phyloP scores from a whole-genome alignment of 1,140 invertebrate species.

The Caerostris extrusa region DNA sequence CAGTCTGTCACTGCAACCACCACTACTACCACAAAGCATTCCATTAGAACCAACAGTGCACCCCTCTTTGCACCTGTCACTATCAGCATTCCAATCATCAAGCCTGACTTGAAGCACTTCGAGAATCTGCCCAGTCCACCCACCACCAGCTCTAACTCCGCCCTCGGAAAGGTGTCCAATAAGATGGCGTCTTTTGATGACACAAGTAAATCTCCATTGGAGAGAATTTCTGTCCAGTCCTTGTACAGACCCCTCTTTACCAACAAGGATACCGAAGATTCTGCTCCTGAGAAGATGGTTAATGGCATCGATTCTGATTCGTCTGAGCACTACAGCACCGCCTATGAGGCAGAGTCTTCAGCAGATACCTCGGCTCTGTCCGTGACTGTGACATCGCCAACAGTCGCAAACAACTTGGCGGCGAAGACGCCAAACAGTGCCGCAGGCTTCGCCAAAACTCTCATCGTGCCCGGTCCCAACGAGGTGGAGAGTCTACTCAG shows the following conservation, averaged over 20 bases:
- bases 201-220: neutral
- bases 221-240: constrained; percentile 60
- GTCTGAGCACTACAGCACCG: constrained; percentile 65
- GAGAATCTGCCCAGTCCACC: constrained; percentile 71
- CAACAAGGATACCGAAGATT: constrained; percentile 19
- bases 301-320: constrained; percentile 68
- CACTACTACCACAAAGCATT: constrained; percentile 6
- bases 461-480: constrained; percentile 65
- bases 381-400: constrained; percentile 18
- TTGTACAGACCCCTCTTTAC: constrained; percentile 65
- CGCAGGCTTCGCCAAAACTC: constrained; percentile 72
- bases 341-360: constrained; percentile 50
- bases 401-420: constrained; percentile 18
- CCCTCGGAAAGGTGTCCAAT: neutral
- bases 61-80: constrained; percentile 55
- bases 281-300: neutral
- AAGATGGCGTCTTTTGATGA: neutral
- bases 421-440: constrained; percentile 62
- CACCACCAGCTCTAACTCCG: constrained; percentile 51
- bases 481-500: constrained; percentile 58
- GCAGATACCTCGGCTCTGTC: constrained; percentile 41
- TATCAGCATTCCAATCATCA: constrained; percentile 74
- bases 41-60: neutral
- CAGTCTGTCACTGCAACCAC: neutral
- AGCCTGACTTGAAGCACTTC: constrained; percentile 65